phyloP scores from a whole-genome alignment of 2,797 vertebrate species.

The Squalus acanthias region DNA sequence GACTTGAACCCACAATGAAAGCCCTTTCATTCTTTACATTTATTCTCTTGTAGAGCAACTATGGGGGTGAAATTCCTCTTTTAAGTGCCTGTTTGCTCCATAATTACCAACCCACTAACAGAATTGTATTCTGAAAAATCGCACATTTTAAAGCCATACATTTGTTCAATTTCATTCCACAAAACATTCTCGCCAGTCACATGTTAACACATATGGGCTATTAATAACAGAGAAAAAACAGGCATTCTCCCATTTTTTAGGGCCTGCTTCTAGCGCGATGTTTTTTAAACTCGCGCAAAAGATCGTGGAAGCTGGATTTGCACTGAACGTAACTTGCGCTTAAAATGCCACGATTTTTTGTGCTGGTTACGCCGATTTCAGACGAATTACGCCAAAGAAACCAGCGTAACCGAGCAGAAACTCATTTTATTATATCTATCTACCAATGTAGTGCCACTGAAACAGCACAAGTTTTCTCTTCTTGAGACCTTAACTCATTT shows the following conservation, averaged over 20 bases:
- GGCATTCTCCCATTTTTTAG: not conserved
- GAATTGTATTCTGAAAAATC: not conserved
- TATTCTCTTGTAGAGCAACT: not conserved
- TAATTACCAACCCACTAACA: not conserved
- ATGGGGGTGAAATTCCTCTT: not conserved
- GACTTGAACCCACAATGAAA: not conserved
- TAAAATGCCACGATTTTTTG: too few relatives aligned
- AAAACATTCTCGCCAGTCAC: not conserved
- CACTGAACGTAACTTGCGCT: too few relatives aligned
- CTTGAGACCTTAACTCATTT: not conserved
- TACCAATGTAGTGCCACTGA: not conserved
- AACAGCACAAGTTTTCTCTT: not conserved
- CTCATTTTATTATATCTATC: not conserved
- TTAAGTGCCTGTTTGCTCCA: not conserved
- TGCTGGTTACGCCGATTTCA: too few relatives aligned
- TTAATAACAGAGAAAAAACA: not conserved
- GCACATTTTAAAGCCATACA: not conserved
- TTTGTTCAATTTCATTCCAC: not conserved
- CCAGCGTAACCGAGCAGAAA: not conserved
- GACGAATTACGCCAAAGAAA: too few relatives aligned
- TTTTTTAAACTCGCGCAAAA: too few relatives aligned
- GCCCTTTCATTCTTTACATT: not conserved
- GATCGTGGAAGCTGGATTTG: too few relatives aligned
- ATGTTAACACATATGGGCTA: not conserved
- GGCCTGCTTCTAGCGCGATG: too few relatives aligned